A percentile compares a stretch with the other conserved stretches of the same genome.
Conservation (phyloP, 2,113 vertebrate species). For the Ictidomys tridecemlineatus region DNA sequence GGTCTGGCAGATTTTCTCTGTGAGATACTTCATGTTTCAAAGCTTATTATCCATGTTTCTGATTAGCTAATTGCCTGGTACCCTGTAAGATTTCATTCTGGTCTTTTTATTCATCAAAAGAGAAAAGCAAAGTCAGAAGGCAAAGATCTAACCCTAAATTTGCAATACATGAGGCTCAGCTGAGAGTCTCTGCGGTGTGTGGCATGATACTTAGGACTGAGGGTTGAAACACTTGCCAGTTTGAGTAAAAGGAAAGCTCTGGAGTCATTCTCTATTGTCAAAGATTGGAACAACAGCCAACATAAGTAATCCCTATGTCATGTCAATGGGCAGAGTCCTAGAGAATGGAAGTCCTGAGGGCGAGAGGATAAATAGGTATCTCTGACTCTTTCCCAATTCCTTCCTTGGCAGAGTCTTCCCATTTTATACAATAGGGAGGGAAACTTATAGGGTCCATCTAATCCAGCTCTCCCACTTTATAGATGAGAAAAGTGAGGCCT, state of each 20-base stretch:
- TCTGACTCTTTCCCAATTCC: not conserved
- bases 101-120: conserved; percentile 37
- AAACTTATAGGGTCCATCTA: not conserved
- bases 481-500: not conserved
- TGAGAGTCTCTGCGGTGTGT: not conserved
- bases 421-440: not conserved
- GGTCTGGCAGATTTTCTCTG: not conserved
- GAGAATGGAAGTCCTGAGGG: not conserved
- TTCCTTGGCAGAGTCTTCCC: not conserved
- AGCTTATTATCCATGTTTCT: conserved; percentile 1
- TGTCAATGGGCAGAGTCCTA: no score
- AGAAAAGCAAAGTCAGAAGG: conserved; percentile 28
- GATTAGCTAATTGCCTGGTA: conserved; percentile 9
- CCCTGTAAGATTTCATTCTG: not conserved
- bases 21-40: not conserved
- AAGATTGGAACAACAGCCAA: not conserved
- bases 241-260: not conserved
- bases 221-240: not conserved
- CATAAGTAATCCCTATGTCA: rapidly evolving
- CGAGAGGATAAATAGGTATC: rapidly evolving
- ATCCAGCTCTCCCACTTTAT: not conserved
- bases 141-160: not conserved
- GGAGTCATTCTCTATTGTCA: not conserved
- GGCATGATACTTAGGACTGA: not conserved
- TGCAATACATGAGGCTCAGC: not conserved